phyloP scores from a whole-genome alignment of 2,113 vertebrate species.

The Bos javanicus region DNA sequence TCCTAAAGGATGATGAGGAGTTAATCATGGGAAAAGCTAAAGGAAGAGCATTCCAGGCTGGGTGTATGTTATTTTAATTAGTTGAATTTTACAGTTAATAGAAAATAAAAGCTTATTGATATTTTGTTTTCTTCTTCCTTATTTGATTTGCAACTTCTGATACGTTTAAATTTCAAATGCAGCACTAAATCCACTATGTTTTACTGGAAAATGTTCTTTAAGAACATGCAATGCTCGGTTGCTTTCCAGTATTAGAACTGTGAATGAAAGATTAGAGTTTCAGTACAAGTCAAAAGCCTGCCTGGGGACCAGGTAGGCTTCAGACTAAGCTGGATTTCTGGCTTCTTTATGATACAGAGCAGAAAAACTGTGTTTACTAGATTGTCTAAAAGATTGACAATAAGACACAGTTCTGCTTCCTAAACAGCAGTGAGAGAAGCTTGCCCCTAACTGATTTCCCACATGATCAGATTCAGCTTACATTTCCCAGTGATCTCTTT shows the following conservation, averaged over 20 bases:
- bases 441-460: neutral
- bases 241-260: neutral
- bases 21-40: neutral
- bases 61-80: neutral
- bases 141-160: conserved; percentile 9
- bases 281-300: neutral
- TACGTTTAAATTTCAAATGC: conserved; percentile 25
- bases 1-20: neutral
- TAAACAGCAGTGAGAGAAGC: neutral
- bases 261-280: neutral
- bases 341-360: neutral
- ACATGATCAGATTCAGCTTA: neutral
- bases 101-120: neutral
- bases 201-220: conserved; percentile 17
- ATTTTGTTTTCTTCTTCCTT: neutral
- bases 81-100: neutral
- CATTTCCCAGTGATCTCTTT: neutral
- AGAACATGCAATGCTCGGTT: neutral
- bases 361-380: neutral
- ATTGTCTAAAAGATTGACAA: neutral
- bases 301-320: neutral
- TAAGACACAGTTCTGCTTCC: neutral
- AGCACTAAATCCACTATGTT: neutral
- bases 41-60: neutral
- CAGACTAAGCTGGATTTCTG: neutral